Percentiles rank a stretch among this genome's conserved stretches.
Conservation (phyloP, 2,888 invertebrate genomes). For the Caenorhabditis afra region DNA sequence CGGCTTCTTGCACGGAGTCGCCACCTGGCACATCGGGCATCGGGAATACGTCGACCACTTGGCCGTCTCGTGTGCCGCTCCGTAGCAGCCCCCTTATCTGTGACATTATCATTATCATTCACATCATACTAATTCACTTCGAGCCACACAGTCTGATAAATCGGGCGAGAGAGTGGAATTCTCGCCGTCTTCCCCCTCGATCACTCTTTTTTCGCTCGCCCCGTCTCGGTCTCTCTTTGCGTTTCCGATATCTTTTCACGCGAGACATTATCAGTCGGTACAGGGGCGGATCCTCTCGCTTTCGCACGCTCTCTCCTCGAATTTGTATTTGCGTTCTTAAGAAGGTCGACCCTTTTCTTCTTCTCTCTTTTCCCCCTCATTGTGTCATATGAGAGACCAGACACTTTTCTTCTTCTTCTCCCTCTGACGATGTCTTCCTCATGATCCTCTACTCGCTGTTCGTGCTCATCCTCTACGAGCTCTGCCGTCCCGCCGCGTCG, state of each 20-base stretch:
- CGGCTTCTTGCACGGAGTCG: background rate
- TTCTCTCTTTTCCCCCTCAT: conserved; percentile 8
- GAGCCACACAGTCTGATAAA: conserved; percentile 55
- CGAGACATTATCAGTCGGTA: conserved; percentile 39
- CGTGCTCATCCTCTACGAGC: conserved; percentile 43
- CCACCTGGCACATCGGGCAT: conserved; percentile 19
- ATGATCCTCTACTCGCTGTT: conserved; percentile 45
- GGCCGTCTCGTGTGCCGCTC: background rate
- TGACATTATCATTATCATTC: conserved; percentile 13
- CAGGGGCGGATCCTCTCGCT: conserved; percentile 8
- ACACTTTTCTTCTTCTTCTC: conserved; percentile 13
- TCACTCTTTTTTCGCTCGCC: conserved; percentile 1
- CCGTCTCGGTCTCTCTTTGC: conserved; percentile 36
- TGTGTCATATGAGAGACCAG: conserved; percentile 32
- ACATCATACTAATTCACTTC: conserved; percentile 12
- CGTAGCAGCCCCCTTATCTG: background rate
- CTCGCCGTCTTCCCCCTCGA: background rate
- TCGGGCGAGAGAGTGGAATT: conserved; percentile 12
- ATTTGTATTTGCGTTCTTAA: conserved; percentile 55
- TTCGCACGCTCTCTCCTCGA: conserved; percentile 8
- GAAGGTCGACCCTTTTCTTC: conserved; percentile 32
- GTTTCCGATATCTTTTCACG: conserved; percentile 20
- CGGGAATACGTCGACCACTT: conserved; percentile 19
- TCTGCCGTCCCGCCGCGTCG: background rate
- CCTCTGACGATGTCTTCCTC: conserved; percentile 24